Base-by-base conservation (phyloP, 2,888 invertebrate species). In the Dicyrtoma fusca region DNA sequence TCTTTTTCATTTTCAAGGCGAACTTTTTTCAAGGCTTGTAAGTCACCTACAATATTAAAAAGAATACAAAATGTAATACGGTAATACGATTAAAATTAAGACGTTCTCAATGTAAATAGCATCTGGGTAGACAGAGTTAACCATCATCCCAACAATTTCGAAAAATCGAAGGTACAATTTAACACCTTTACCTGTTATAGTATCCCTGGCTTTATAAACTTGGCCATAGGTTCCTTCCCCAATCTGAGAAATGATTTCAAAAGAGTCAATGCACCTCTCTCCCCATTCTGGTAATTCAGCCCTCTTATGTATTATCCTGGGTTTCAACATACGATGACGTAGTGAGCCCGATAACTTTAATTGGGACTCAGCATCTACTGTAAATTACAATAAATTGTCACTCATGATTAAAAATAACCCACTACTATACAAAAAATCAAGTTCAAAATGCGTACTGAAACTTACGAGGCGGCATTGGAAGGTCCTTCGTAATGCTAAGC, bases 161-260 rank as follows among this genome's bases (percentile, higher is more conserved):
- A 4, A 49, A 49, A 3, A 17, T 3, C 4, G 14, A n/a, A n/a
- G n/a, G n/a, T n/a, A n/a, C n/a, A n/a, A n/a, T n/a, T n/a, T n/a
- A n/a, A n/a, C n/a, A n/a, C n/a, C n/a, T n/a, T n/a, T 80, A 84
- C 85, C 83, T 71, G 91, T 89, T 81, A 89, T 87, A 80, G 89
- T 89, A 82, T 95, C 94, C 77, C 89, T 88, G 6, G 96, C 96
- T 85, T 97, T 97, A 85, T 95, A 97, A 70, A 99, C 98, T 85
- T 98, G 97, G 0, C 99, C 98, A 84, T 99, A 99, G 21, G 98
- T 99, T 79, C 98, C 99, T 86, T 99, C 98, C 57, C 99, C 99
- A 80, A 99, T 97, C 87, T 97, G 97, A 34, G 91, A 91, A 81
- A 98, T 91, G 68, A 97, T 92, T 85, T 96, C 92, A 84, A 97